Conservation (phyloP, 2,888 invertebrate genomes). For the Tiphia femorata region DNA sequence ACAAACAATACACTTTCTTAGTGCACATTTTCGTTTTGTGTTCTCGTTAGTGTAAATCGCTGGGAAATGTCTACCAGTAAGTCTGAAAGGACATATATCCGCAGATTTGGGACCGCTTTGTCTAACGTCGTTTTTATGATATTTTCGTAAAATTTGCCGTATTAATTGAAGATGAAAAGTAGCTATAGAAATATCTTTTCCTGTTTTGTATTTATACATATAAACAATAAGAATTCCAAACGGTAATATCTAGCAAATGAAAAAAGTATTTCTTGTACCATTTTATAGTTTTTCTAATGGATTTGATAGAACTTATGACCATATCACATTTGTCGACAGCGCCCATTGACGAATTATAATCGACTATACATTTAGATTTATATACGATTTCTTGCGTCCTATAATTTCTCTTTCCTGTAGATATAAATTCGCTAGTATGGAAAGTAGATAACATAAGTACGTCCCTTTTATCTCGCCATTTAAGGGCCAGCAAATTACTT, state of each 20-base stretch:
- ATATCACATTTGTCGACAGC: conserved; percentile 7
- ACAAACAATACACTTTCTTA: not conserved
- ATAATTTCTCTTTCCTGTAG: conserved; percentile 8
- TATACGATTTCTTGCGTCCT: not conserved
- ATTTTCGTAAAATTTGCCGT: no score
- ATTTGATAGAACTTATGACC: conserved; percentile 11
- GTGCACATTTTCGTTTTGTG: not conserved
- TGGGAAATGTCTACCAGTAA: conserved; percentile 25
- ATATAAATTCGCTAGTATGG: conserved; percentile 15
- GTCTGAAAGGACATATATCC: no score
- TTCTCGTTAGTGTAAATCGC: conserved; percentile 11
- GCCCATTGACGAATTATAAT: conserved; percentile 17
- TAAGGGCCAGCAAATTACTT: conserved; percentile 13
- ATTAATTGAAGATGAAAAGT: conserved; percentile 20
- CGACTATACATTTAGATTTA: conserved; percentile 14
- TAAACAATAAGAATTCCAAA: conserved; percentile 25
- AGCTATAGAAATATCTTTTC: conserved; percentile 18
- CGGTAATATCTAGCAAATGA: conserved; percentile 13
- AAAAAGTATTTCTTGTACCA: conserved; percentile 17
- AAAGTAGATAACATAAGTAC: conserved; percentile 20
- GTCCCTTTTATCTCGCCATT: conserved; percentile 19
- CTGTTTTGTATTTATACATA: conserved; percentile 9
- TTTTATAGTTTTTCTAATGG: conserved; percentile 8
- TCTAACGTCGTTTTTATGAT: conserved; percentile 12
- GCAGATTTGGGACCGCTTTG: conserved; percentile 18